Base-by-base conservation (phyloP, 2,797 vertebrate genomes). In the Acomys russatus region DNA sequence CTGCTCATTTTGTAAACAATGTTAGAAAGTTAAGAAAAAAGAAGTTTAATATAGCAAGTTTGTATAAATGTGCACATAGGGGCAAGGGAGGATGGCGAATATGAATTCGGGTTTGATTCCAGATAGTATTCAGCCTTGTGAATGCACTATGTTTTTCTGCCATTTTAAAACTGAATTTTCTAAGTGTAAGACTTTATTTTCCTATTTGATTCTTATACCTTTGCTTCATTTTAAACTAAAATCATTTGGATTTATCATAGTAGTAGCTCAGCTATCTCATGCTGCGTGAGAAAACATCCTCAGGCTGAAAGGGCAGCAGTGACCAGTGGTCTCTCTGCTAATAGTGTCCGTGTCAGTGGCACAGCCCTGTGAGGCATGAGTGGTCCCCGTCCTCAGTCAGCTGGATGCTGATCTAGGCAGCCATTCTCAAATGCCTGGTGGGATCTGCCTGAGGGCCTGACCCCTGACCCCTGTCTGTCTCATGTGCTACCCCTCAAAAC, bases 161-260 rank as follows among this genome's bases (percentile, higher is more conserved):
- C 63, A 54, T 17, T 76, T 90, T 76, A 70, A 54, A 82, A 82
- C n/a, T 63, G 90, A 59, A 6, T 51, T 83, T 18, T 94, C 64
- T 35, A 76, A 64, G 20, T 92, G 10, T 44, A 90, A 30, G 74
- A 80, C 80, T 68, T 86, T 49, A 15, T 94, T 96, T 79, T 85
- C 64, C 23, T 66, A 0, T 63, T 35, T 49, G 35, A 28, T 87
- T 87, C 87, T 64, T 59, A 86, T 76, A 35, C 3, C 7, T 89
- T 77, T 59, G 79, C 30, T 71, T 73, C 38, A 86, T 90, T 88
- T 84, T 76, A 17, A 96, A 18, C 54, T 94, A 59, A 94, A 54
- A 63, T 63, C 4, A 51, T 77, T 87, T 78, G 71, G 30, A 35
- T 33, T 82, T 86, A 59, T 82, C n/a, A 77, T 77, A 35, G 22